These are phyloP conservation scores for Lacanobia wlatinum DNA, from an alignment of 2,888 invertebrate genomes.

Conservation along the genomic window DNA sequence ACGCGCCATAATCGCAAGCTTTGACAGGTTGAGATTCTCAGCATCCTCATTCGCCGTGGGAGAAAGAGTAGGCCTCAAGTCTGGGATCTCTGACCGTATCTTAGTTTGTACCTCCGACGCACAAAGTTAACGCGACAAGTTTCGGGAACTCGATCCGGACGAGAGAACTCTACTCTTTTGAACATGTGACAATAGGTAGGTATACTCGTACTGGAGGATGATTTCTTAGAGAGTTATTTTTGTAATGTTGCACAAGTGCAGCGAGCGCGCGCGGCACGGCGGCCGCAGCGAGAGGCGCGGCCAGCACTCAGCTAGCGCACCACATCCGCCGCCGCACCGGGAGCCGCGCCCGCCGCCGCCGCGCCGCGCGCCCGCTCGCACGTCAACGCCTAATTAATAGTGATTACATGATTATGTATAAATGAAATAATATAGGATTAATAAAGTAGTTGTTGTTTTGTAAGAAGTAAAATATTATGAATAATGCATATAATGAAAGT, in stretches of 20 bases:
- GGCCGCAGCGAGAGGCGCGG: conserved; percentile 24
- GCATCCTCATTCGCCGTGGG: conserved; percentile 64
- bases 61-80: conserved; percentile 75
- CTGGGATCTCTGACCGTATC: conserved; percentile 63
- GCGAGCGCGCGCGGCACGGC: conserved; percentile 53
- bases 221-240: conserved; percentile 84
- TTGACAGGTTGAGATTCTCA: conserved; percentile 56
- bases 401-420: conserved; percentile 82
- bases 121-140: conserved; percentile 49
- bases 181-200: conserved; percentile 77
- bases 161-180: conserved; percentile 76
- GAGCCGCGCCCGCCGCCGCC: conserved; percentile 45
- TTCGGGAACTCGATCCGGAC: conserved; percentile 55
- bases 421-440: conserved; percentile 84
- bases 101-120: conserved; percentile 45
- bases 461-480: conserved; percentile 87
- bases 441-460: conserved; percentile 90
- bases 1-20: conserved; percentile 64
- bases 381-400: conserved; percentile 84
- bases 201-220: conserved; percentile 73
- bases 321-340: neutral
- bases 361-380: conserved; percentile 62
- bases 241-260: conserved; percentile 79
- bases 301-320: neutral
- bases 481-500: conserved; percentile 87